These are phyloP conservation scores for Diachasma alloeum DNA, from an alignment of 1,140 invertebrate genomes.

Conservation along the genomic window DNA sequence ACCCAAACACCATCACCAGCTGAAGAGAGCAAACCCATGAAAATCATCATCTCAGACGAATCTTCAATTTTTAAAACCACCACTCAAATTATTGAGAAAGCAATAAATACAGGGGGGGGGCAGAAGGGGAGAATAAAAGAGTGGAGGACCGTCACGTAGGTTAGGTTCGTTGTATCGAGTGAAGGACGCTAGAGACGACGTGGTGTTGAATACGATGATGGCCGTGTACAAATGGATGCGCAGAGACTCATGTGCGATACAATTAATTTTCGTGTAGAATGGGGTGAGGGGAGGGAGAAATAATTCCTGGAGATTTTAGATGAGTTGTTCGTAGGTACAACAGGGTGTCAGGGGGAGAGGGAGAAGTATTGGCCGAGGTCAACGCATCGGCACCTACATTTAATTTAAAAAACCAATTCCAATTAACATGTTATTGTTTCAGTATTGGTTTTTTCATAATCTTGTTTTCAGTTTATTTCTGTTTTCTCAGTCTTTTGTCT, in stretches of 20 bases:
- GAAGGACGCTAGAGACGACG: slow-evolving; percentile 15
- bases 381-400: not conserved
- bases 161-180: slow-evolving; percentile 10
- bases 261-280: slow-evolving; percentile 8
- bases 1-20: too few relatives aligned
- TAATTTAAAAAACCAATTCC: not conserved
- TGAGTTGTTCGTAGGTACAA: not conserved
- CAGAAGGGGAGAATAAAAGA: not conserved
- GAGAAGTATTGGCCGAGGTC: not conserved
- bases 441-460: not conserved
- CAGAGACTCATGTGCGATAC: slow-evolving; percentile 21
- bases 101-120: not conserved
- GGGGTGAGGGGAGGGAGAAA: not conserved
- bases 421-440: not conserved
- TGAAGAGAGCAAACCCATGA: too few relatives aligned
- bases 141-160: slow-evolving; percentile 8
- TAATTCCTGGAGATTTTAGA: not conserved
- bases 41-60: not conserved
- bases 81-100: not conserved
- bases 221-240: slow-evolving; percentile 21
- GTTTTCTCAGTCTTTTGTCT: not conserved
- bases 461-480: not conserved
- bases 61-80: not conserved
- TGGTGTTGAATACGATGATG: slow-evolving; percentile 3
- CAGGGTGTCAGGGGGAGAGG: not conserved